Evolutionary conservation across 2,888 invertebrate genomes (phyloP).

Genomic region (Ashinkailepas kermadecensis): DNA sequence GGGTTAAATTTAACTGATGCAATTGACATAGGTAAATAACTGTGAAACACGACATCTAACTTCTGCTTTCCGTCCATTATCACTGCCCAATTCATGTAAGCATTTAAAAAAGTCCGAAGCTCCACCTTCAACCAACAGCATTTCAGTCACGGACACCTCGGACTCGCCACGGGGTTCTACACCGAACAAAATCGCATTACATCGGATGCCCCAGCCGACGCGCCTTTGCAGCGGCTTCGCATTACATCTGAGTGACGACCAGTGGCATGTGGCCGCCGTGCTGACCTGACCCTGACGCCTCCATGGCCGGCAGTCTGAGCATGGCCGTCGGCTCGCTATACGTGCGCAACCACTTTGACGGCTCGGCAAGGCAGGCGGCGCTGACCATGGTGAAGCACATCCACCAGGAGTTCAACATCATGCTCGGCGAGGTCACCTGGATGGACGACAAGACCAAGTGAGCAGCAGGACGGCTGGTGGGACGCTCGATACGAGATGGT

Average conservation of each 20-base stretch:
- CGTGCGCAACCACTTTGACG: slow-evolving; percentile 77
- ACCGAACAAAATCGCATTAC: too few relatives aligned
- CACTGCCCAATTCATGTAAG: too few relatives aligned
- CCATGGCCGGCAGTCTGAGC: slow-evolving; percentile 39
- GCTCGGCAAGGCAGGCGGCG: slow-evolving; percentile 72
- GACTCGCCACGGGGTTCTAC: too few relatives aligned
- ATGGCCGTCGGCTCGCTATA: slow-evolving; percentile 65
- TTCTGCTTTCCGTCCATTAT: too few relatives aligned
- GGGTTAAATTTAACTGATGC: too few relatives aligned
- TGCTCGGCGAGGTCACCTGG: slow-evolving; percentile 72
- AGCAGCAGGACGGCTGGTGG: slow-evolving; percentile 34
- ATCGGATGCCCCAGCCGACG: background rate
- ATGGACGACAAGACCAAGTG: slow-evolving; percentile 75
- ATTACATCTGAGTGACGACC: background rate
- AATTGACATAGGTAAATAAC: too few relatives aligned
- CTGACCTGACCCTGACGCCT: background rate
- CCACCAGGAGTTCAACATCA: slow-evolving; percentile 68
- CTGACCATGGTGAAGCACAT: slow-evolving; percentile 83
- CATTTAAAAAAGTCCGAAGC: too few relatives aligned
- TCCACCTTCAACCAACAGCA: too few relatives aligned
- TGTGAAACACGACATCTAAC: too few relatives aligned
- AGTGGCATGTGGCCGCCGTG: background rate
- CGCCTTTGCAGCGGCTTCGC: background rate
- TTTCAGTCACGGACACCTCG: too few relatives aligned
- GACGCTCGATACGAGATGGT: too few relatives aligned